Percentiles rank a stretch among this genome's conserved stretches.
phyloP scores from a whole-genome alignment of 2,888 invertebrate species.

The Cyrtodaria siliqua region DNA sequence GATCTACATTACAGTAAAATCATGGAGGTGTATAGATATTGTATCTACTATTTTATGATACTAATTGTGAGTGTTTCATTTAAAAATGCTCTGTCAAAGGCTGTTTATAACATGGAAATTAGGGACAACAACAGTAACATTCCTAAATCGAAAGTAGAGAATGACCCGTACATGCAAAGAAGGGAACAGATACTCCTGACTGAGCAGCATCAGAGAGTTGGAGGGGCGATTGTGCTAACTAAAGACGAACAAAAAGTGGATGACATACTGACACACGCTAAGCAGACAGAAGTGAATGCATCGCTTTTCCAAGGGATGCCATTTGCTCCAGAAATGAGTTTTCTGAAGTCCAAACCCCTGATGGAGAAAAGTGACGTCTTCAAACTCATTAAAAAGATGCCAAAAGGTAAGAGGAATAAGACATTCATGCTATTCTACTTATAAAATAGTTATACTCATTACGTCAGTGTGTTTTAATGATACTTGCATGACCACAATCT shows the following conservation, averaged over 20 bases:
- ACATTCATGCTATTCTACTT: too few relatives aligned
- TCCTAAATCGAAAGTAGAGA: neutral
- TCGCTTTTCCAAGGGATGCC: constrained; percentile 49
- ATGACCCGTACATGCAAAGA: constrained; percentile 42
- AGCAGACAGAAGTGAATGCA: constrained; percentile 59
- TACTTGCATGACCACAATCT: too few relatives aligned
- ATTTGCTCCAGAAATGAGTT: constrained; percentile 64
- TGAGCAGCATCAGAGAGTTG: constrained; percentile 63
- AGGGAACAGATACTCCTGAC: constrained; percentile 52
- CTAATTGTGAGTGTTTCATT: constrained; percentile 27
- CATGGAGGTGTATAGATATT: constrained; percentile 14
- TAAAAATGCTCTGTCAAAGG: constrained; percentile 37
- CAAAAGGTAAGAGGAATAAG: constrained; percentile 78
- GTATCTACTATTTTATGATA: neutral
- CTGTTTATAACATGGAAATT: constrained; percentile 28
- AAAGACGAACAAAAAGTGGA: constrained; percentile 67
- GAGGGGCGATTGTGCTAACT: constrained; percentile 66
- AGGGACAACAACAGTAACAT: neutral
- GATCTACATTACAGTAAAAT: neutral
- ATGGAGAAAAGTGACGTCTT: constrained; percentile 73
- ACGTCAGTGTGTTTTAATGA: too few relatives aligned
- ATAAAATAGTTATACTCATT: too few relatives aligned
- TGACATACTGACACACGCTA: constrained; percentile 61
- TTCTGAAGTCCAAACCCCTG: constrained; percentile 63
- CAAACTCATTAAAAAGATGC: constrained; percentile 73